These are phyloP conservation scores for Pheosia tremula DNA, from an alignment of 2,888 invertebrate species.

Conservation along the genomic window DNA sequence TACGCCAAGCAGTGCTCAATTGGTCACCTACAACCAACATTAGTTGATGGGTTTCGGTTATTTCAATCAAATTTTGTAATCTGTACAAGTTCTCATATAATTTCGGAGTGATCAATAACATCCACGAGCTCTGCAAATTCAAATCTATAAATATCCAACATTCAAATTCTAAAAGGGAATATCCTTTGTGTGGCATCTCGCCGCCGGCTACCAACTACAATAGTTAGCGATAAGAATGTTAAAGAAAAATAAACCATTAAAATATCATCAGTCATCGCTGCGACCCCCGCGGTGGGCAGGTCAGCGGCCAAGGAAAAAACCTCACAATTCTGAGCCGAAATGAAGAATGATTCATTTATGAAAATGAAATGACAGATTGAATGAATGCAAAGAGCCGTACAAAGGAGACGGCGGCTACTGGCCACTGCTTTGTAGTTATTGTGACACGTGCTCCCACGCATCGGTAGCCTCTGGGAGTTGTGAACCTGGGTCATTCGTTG, in stretches of 20 bases:
- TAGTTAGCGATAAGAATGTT: conserved; percentile 78
- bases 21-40: too few relatives aligned
- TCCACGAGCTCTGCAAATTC: neutral
- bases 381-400: conserved; percentile 69
- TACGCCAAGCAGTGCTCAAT: too few relatives aligned
- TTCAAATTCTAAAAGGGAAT: conserved; percentile 28
- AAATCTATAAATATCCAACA: conserved; percentile 11
- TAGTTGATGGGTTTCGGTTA: too few relatives aligned
- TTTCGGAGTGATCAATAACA: neutral
- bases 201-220: conserved; percentile 62
- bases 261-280: conserved; percentile 77
- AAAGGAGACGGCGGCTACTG: conserved; percentile 72
- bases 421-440: conserved; percentile 55
- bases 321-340: conserved; percentile 69
- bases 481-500: conserved; percentile 19
- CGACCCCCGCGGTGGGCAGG: conserved; percentile 81
- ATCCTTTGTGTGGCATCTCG: conserved; percentile 36
- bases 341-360: conserved; percentile 83
- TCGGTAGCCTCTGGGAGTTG: conserved; percentile 43
- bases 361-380: conserved; percentile 83
- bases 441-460: conserved; percentile 65
- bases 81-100: too few relatives aligned
- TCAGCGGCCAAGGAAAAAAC: conserved; percentile 77
- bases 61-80: too few relatives aligned
- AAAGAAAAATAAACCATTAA: conserved; percentile 84